Conservation (phyloP, 1,140 invertebrate genomes). For the Drosophila persimilis region DNA sequence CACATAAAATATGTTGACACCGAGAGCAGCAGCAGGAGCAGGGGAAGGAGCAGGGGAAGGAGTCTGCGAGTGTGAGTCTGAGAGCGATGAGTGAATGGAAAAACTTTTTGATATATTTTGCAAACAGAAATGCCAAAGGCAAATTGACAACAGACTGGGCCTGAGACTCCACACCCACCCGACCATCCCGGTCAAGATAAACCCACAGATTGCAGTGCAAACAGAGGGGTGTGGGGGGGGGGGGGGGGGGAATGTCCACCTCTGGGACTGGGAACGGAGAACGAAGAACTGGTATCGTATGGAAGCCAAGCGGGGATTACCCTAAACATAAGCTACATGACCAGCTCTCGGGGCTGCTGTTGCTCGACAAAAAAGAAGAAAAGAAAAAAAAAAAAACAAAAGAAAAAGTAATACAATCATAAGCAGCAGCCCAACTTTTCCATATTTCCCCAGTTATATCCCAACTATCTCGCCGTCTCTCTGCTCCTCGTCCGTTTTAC, state of each 20-base stretch:
- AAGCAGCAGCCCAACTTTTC: constrained; percentile 55
- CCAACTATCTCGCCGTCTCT: constrained; percentile 13
- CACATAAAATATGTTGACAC: constrained; percentile 56
- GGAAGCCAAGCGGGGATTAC: constrained; percentile 45
- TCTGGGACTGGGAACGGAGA: constrained; percentile 20
- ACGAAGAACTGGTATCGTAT: constrained; percentile 47
- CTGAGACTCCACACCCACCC: neutral
- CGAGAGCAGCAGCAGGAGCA: neutral
- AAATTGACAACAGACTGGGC: constrained; percentile 57
- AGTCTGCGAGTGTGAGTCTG: neutral
- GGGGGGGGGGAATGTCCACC: constrained; percentile 24
- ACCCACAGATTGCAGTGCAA: constrained; percentile 61
- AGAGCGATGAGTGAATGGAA: constrained; percentile 44
- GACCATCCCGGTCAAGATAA: constrained; percentile 34
- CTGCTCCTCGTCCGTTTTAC: neutral
- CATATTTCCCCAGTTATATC: constrained; percentile 41
- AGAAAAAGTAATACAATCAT: constrained; percentile 72
- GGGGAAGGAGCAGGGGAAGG: no score
- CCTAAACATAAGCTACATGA: constrained; percentile 44
- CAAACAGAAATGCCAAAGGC: constrained; percentile 74
- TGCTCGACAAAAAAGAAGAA: neutral
- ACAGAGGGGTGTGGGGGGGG: constrained; percentile 8
- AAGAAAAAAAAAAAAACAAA: constrained; percentile 6
- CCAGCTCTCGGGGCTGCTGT: constrained; percentile 26
- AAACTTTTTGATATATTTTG: constrained; percentile 76